Evolutionary conservation across 2,113 vertebrate genomes (phyloP), one percentile per base, ranked within the genome.

Genomic region (Lichenostomus cassidix): DNA sequence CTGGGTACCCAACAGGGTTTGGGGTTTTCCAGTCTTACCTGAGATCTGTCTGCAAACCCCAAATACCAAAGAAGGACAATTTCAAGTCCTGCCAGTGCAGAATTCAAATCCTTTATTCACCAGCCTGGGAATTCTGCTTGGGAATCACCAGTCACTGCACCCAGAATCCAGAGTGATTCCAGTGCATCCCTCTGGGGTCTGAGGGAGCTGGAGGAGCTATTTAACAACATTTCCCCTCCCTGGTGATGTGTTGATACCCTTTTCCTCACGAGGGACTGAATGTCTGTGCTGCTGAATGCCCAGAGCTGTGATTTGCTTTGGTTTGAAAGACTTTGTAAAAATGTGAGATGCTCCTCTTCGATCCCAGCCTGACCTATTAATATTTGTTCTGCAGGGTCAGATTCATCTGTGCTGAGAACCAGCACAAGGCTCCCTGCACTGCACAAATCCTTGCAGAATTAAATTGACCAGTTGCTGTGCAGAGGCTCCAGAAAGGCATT

Each of bases 111-210:
- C 21, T 37, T 9, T 44, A 4, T n/a, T 81, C 24, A 31, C 18
- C 27, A 41, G 11, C 15, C 42, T 78, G 19, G 44, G 44, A 44
- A 44, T 44, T 18, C 44, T 44, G 44, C 17, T 7, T 44, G 44
- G 44, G 44, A 44, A 44, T 44, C 44, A 47, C 21, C 46, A 22
- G 47, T 46, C 35, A 18, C 1, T 2, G 5, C 31, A 50, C 39
- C 15, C 1, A 0, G 21, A 25, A 2, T 10, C 4, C 55, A 33
- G 7, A 50, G 27, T 0, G 2, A 9, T 39, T 39, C 39, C 39
- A 39, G 39, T 39, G 20, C 5, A 7, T 78, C 47, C 2, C 2
- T 14, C 47, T 60, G 55, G 65, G 46, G 28, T 31, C 60, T 25
- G 59, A 33, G 2, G 12, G 81, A 87, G 15, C 70, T 12, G 0